These are phyloP conservation scores for Mycetomoellerius zeteki DNA, from an alignment of 1,140 invertebrate genomes.

Conservation along the genomic window DNA sequence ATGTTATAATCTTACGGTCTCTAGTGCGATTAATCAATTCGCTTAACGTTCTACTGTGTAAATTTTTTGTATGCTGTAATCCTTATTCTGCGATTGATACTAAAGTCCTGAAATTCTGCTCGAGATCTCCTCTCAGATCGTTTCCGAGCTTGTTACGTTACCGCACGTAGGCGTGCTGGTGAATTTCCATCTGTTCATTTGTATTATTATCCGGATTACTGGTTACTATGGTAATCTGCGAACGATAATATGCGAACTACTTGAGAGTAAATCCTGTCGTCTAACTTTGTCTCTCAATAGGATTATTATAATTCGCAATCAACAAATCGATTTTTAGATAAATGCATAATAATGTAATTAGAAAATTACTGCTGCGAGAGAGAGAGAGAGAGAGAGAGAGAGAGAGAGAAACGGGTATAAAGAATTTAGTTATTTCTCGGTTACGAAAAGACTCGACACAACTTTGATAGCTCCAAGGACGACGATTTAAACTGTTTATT, in stretches of 20 bases:
- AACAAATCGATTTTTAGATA: conserved; percentile 37
- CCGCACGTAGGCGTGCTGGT: conserved; percentile 7
- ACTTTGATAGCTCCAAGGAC: not conserved
- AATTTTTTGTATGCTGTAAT: no score
- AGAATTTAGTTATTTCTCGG: not conserved
- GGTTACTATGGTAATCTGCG: conserved; percentile 42
- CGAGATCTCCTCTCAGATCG: conserved; percentile 10
- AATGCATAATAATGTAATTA: not conserved
- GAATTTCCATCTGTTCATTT: conserved; percentile 10
- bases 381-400: no score
- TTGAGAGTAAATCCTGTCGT: conserved; percentile 18
- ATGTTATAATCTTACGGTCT: no score
- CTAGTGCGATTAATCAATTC: no score
- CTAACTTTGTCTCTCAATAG: not conserved
- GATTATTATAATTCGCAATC: conserved; percentile 6
- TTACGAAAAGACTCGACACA: not conserved
- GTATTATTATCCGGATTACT: conserved; percentile 51
- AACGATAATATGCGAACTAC: not conserved
- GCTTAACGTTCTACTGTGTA: no score
- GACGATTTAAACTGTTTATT: conserved; percentile 26
- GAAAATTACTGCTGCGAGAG: not conserved
- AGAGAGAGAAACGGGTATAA: not conserved
- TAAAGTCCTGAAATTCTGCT: not conserved
- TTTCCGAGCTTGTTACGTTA: conserved; percentile 31
- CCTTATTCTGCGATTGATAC: conserved; percentile 13